Evolutionary conservation across 2,888 invertebrate genomes (phyloP).

Genomic region (Eugnorisma glareosa): DNA sequence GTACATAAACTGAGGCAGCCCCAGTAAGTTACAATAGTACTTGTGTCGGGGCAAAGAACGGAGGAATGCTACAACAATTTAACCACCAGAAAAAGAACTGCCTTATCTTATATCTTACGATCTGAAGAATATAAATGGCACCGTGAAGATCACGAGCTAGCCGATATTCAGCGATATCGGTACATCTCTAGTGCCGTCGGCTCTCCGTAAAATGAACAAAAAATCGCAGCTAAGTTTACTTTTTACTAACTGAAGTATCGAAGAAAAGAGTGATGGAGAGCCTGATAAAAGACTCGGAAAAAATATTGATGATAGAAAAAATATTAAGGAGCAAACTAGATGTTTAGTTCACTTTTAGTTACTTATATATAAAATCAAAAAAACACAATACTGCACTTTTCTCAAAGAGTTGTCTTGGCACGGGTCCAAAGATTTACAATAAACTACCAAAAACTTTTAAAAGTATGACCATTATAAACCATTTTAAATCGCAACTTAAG

Average conservation of each 20-base stretch:
- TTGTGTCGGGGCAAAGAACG: too few species aligned
- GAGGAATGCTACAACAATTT: background rate
- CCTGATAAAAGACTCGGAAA: background rate
- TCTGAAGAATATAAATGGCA: conserved; percentile 37
- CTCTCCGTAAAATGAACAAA: conserved; percentile 60
- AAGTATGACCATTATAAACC: too few species aligned
- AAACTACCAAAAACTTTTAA: too few species aligned
- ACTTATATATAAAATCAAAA: too few species aligned
- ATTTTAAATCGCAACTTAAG: too few species aligned
- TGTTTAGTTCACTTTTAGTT: background rate
- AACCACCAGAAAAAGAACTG: background rate
- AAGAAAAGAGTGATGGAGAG: conserved; percentile 39
- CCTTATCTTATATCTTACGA: conserved; percentile 14
- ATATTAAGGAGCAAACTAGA: background rate
- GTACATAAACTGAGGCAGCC: too few species aligned
- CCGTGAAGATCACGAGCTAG: conserved; percentile 52
- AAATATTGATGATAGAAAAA: background rate
- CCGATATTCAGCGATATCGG: conserved; percentile 55
- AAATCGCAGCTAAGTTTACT: conserved; percentile 61
- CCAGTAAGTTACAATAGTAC: too few species aligned
- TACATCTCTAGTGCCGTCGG: conserved; percentile 35
- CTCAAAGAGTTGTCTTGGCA: too few species aligned
- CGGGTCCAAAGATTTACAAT: too few species aligned
- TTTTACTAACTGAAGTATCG: conserved; percentile 60
- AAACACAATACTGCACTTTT: too few species aligned